Percentiles rank a stretch among this genome's conserved stretches.
Evolutionary conservation across 2,113 vertebrate species (phyloP).

Genomic region (Nothoprocta pentlandii): DNA sequence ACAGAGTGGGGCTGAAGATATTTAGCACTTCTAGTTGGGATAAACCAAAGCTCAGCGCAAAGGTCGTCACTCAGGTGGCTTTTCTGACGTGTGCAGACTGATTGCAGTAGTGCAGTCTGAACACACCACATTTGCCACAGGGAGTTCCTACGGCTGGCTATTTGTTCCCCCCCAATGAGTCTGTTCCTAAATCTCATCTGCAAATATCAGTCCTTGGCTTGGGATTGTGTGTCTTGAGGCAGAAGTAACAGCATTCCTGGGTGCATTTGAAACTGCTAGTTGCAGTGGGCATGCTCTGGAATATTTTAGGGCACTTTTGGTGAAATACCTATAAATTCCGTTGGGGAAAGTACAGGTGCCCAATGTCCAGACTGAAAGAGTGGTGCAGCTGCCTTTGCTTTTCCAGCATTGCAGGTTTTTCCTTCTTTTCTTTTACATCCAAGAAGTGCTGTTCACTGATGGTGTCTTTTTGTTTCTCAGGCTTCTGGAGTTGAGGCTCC

Average conservation of each 20-base stretch:
- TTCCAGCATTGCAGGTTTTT: no score
- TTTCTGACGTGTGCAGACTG: rapidly evolving
- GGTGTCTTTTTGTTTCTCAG: not conserved
- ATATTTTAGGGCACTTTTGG: not conserved
- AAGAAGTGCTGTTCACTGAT: no score
- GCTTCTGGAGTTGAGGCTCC: not conserved
- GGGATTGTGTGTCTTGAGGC: no score
- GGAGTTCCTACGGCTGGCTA: not conserved
- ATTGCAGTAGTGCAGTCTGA: rapidly evolving
- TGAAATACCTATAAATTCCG: not conserved
- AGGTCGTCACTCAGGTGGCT: rapidly evolving
- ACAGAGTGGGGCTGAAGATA: not conserved
- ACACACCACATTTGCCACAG: no score
- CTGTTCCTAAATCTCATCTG: not conserved
- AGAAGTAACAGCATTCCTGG: no score
- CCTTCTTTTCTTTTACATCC: no score
- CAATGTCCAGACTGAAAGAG: no score
- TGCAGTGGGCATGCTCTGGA: not conserved
- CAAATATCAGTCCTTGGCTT: not conserved
- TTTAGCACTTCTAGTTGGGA: rapidly evolving
- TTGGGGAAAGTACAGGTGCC: not conserved
- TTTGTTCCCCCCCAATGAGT: not conserved
- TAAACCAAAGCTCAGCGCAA: not conserved
- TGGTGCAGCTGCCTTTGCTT: no score
- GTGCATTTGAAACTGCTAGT: no score